Percentiles rank a stretch among this genome's conserved stretches.
Evolutionary conservation across 2,797 vertebrate species (phyloP).

Genomic region (Pipistrellus kuhlii): DNA sequence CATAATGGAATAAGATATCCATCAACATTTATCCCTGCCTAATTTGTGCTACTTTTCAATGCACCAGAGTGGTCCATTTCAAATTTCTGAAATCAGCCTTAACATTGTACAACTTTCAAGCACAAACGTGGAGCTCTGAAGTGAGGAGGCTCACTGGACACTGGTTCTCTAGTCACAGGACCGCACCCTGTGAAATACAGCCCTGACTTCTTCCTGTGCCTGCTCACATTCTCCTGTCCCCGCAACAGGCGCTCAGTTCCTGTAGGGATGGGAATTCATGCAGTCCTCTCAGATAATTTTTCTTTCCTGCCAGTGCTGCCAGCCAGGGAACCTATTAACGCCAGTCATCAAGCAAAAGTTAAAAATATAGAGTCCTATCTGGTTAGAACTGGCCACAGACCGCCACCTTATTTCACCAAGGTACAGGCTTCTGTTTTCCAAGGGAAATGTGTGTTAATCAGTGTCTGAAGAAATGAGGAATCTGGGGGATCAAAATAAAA

Average conservation of each 20-base stretch:
- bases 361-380: background rate
- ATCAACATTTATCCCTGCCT: background rate
- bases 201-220: background rate
- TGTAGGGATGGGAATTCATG: background rate
- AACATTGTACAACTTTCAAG: background rate
- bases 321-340: constrained; percentile 46
- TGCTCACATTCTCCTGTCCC: background rate
- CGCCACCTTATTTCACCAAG: background rate
- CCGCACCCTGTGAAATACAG: background rate
- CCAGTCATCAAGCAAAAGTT: constrained; percentile 67
- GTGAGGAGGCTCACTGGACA: background rate
- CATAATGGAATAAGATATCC: background rate
- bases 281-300: background rate
- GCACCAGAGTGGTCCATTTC: background rate
- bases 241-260: background rate
- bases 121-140: background rate
- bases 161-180: background rate
- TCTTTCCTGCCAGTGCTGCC: background rate
- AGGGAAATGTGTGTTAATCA: background rate
- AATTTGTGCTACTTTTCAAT: background rate
- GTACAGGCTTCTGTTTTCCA: background rate
- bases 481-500: background rate
- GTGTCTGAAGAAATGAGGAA: constrained; percentile 10
- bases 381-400: background rate
- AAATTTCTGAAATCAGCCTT: background rate